phyloP scores from a whole-genome alignment of 2,113 vertebrate genomes.

The Cervus canadensis region DNA sequence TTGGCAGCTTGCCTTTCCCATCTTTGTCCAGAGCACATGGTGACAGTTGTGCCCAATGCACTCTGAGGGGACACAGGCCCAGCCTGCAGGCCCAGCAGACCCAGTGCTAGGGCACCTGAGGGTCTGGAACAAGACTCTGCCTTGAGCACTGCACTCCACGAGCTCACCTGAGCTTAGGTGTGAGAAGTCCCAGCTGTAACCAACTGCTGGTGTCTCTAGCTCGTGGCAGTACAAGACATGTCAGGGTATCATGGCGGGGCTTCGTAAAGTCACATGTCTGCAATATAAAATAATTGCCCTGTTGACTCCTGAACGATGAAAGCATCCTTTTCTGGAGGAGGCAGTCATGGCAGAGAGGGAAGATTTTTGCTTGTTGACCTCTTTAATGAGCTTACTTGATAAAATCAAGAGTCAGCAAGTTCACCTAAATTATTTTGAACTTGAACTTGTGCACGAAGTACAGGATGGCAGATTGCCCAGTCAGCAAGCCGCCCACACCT shows the following conservation, averaged over 20 bases:
- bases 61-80: not conserved
- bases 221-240: fast-evolving
- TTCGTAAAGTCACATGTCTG: not conserved
- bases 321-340: not conserved
- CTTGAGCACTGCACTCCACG: not conserved
- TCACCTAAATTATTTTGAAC: not conserved
- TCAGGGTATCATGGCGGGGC: fast-evolving
- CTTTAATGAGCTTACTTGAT: not conserved
- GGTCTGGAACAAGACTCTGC: not conserved
- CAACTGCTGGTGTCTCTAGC: not conserved
- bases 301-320: not conserved
- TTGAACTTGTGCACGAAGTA: not conserved
- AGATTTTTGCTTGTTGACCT: not conserved
- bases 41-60: fast-evolving
- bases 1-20: not conserved
- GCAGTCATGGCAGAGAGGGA: fast-evolving
- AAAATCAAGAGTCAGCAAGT: not conserved
- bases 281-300: not conserved
- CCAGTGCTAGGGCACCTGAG: not conserved
- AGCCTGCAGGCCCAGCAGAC: not conserved
- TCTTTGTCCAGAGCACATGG: not conserved
- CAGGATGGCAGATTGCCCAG: not conserved
- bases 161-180: not conserved
- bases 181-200: not conserved
- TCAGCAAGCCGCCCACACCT: not conserved